Conservation (phyloP, 2,797 vertebrate genomes). For the Lagothrix lagotricha region DNA sequence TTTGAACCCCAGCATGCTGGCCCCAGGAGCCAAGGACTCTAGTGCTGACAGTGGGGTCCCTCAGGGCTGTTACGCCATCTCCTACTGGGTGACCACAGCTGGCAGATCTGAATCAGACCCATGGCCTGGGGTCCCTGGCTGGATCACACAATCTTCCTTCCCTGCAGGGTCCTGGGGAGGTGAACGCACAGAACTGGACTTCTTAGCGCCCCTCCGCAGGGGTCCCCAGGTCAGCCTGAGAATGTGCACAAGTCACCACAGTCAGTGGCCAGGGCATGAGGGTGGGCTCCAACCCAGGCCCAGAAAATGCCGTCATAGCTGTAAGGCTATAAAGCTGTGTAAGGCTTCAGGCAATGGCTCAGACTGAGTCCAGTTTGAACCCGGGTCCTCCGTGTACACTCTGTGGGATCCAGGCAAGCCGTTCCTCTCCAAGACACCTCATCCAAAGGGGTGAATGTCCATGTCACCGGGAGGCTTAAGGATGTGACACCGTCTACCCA, state of each 20-base stretch:
- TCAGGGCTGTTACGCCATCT: rapidly evolving
- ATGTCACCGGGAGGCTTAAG: no score
- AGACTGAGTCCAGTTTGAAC: not conserved
- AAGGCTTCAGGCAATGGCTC: not conserved
- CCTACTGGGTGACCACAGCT: not conserved
- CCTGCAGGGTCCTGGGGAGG: not conserved
- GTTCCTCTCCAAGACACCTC: not conserved
- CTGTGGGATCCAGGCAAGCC: rapidly evolving
- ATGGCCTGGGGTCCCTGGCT: rapidly evolving
- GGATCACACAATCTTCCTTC: rapidly evolving
- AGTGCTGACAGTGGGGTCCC: not conserved
- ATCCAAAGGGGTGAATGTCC: rapidly evolving
- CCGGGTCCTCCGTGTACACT: rapidly evolving
- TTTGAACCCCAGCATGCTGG: no score
- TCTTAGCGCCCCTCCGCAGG: not conserved
- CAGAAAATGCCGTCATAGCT: not conserved
- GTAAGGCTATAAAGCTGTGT: no score
- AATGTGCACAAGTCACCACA: not conserved
- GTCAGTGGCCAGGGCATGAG: not conserved
- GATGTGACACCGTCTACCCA: not conserved
- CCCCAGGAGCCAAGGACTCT: not conserved
- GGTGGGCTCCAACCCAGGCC: not conserved
- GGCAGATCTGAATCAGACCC: not conserved
- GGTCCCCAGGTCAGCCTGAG: not conserved
- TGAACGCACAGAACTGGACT: not conserved